These are phyloP conservation scores for Pterocles gutturalis DNA, from an alignment of 2,113 vertebrate species.

Conservation along the genomic window DNA sequence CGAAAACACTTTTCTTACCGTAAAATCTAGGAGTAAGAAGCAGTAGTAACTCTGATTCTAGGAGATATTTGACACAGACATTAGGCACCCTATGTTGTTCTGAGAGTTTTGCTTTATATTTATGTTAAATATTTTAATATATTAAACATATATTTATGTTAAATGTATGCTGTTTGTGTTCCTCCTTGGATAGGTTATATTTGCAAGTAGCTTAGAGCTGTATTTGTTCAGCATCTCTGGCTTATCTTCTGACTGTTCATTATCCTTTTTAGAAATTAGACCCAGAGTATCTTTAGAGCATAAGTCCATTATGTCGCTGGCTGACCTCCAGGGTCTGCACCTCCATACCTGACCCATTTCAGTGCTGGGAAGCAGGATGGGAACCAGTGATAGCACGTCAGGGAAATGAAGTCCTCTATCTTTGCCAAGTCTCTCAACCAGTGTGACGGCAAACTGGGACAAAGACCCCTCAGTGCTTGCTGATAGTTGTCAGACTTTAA, in stretches of 20 bases:
- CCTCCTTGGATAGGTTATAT: too few relatives aligned
- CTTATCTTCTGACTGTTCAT: background rate
- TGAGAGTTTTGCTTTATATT: background rate
- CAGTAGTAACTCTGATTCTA: too few relatives aligned
- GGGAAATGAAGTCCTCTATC: background rate
- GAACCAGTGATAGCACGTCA: background rate
- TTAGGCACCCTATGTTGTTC: too few relatives aligned
- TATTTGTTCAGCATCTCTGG: background rate
- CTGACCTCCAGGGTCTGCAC: background rate
- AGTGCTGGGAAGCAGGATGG: background rate
- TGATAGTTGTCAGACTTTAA: background rate
- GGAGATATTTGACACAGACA: too few relatives aligned
- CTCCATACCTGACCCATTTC: background rate
- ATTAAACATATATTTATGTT: too few relatives aligned
- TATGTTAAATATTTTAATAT: background rate
- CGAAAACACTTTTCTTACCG: background rate
- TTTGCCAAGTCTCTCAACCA: background rate
- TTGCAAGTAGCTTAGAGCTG: background rate
- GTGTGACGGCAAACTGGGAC: background rate
- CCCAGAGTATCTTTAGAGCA: background rate
- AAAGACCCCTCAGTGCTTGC: background rate
- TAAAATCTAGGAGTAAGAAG: background rate
- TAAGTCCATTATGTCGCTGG: fast-evolving
- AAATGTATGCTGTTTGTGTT: background rate
- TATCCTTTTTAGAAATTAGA: background rate